Conservation (phyloP, 2,113 vertebrate species). For the Ptyas mucosa region DNA sequence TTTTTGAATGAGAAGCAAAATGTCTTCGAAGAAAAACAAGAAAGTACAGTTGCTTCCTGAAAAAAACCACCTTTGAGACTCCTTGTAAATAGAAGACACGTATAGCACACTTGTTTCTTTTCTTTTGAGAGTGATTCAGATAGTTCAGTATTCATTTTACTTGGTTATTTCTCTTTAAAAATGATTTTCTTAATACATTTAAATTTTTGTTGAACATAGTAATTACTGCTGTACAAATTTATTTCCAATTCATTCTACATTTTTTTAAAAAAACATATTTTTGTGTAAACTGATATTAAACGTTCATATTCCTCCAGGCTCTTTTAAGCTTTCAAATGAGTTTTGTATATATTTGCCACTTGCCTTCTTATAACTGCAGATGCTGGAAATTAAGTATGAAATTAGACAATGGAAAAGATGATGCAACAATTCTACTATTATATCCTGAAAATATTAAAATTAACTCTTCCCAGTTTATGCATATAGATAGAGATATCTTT, state of each 20-base stretch:
- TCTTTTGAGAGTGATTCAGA: constrained; percentile 9
- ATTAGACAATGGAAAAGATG: neutral
- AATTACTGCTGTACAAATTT: constrained; percentile 38
- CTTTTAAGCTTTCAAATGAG: constrained; percentile 30
- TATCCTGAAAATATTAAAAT: neutral
- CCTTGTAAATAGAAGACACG: neutral
- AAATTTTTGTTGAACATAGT: constrained; percentile 49
- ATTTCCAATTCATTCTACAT: neutral
- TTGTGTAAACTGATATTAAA: constrained; percentile 43
- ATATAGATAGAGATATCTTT: neutral
- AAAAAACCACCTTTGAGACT: too few species aligned
- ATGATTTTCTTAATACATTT: constrained; percentile 47
- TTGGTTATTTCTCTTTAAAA: constrained; percentile 51
- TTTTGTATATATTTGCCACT: constrained; percentile 41
- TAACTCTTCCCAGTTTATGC: neutral
- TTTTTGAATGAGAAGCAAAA: too few species aligned
- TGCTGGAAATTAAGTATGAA: neutral
- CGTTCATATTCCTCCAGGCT: constrained; percentile 40
- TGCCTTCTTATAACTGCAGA: constrained; percentile 29
- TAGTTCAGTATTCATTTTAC: constrained; percentile 33
- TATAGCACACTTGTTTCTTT: neutral
- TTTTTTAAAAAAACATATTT: neutral
- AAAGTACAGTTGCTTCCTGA: too few species aligned
- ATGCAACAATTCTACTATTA: neutral
- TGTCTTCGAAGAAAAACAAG: too few species aligned